These are phyloP conservation scores for Aquatica leii DNA, from an alignment of 2,888 invertebrate genomes.

Conservation along the genomic window DNA sequence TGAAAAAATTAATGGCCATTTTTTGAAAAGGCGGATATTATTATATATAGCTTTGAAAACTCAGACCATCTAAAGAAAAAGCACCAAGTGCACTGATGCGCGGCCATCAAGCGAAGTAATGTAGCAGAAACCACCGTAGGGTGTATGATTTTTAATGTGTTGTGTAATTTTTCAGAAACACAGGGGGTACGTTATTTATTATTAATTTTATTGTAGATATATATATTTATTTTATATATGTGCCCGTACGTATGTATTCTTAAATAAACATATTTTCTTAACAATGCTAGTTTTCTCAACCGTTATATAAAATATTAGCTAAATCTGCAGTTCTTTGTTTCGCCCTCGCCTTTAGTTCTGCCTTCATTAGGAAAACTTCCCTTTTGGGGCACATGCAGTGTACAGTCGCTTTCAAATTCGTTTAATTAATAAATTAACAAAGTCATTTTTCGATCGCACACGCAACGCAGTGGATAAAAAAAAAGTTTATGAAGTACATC, in stretches of 20 bases:
- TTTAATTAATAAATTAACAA: slow-evolving; percentile 22
- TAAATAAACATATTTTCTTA: too few species aligned
- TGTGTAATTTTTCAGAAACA: slow-evolving; percentile 47
- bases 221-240: too few species aligned
- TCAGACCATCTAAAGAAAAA: slow-evolving; percentile 10
- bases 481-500: too few species aligned
- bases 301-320: slow-evolving; percentile 41
- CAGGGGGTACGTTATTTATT: slow-evolving; percentile 24
- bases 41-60: slow-evolving; percentile 18
- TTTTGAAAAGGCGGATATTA: slow-evolving; percentile 7
- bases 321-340: slow-evolving; percentile 47
- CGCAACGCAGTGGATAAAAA: neutral
- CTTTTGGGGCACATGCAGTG: slow-evolving; percentile 33
- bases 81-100: slow-evolving; percentile 43
- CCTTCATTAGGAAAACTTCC: slow-evolving; percentile 45
- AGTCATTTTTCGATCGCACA: neutral
- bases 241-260: too few species aligned
- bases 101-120: slow-evolving; percentile 54
- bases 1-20: slow-evolving; percentile 18
- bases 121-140: slow-evolving; percentile 56
- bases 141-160: slow-evolving; percentile 57
- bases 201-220: too few species aligned
- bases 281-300: too few species aligned
- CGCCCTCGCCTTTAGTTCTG: slow-evolving; percentile 41
- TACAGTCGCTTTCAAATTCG: slow-evolving; percentile 29